Base-by-base conservation (phyloP, 2,888 invertebrate species). In the Lasius fuliginosus region DNA sequence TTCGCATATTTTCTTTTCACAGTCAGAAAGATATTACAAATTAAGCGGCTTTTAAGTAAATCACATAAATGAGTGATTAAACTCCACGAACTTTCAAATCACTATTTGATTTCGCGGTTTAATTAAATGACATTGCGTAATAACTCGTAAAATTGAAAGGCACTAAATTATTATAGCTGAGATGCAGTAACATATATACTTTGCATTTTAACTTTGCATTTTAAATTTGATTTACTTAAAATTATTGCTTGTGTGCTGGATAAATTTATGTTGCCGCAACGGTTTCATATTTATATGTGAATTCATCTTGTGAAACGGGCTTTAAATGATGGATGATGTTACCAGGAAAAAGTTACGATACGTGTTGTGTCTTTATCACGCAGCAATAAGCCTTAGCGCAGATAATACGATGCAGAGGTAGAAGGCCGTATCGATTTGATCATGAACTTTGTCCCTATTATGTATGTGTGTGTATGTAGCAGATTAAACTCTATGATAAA, bases 381-480 rank as follows among this genome's bases (percentile, higher is more conserved):
- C 79, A 60, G 60, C 46, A 81, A 60, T 73, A 73, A 53, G 15
- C 49, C 58, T 6, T 46, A 42, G 15, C 68, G 60, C 81, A 67
- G 60, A 84, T 84, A 76, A 76, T 76, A 71, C 56, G 88, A 82
- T 53, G 87, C 87, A 85, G 88, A 88, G 49, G 69, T 74, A 79
- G 92, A 92, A 94, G 92, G 93, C 91, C 92, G 91, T 94, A 95
- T 95, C 93, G 94, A 94, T 94, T 94, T 92, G 93, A 91, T 94
- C 94, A 92, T 94, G 94, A 94, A 95, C 94, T 94, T 94, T 93
- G 90, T 90, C 73, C 83, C 69, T 62, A 2, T 53, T 53, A 1
- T n/a, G 5, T 53, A 53, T n/a, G 1, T 53, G 49, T 53, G 6
- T n/a, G 49, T 36, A 36, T 53, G 49, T n/a, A 62, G 71, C 9